A percentile compares a stretch with the other conserved stretches of the same genome.
These are phyloP conservation scores for Geotrypetes seraphini DNA, from an alignment of 2,797 vertebrate genomes.

Conservation along the genomic window DNA sequence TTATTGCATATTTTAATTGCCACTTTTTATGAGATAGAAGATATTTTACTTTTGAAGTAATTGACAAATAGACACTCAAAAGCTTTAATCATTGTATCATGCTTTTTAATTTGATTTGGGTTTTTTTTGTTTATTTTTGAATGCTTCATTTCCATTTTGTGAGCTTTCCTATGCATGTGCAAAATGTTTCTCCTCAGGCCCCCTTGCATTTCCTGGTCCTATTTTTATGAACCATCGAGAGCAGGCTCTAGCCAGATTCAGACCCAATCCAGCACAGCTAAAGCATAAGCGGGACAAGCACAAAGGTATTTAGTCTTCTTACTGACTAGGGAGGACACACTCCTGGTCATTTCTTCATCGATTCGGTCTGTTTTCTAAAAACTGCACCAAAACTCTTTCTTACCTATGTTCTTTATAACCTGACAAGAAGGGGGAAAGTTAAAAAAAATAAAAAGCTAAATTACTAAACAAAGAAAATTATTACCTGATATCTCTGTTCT, in stretches of 20 bases:
- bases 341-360: constrained; percentile 42
- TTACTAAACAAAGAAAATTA: too few species aligned
- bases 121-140: constrained; percentile 44
- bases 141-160: constrained; percentile 70
- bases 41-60: too few species aligned
- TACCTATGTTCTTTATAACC: constrained; percentile 34
- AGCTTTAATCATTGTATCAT: constrained; percentile 22
- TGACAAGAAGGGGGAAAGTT: too few species aligned
- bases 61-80: constrained; percentile 6
- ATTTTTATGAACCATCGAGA: constrained; percentile 98
- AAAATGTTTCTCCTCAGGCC: constrained; percentile 98
- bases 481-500: too few species aligned
- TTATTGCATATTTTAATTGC: too few species aligned
- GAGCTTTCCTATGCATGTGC: constrained; percentile 97
- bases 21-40: too few species aligned
- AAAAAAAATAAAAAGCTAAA: too few species aligned
- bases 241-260: constrained; percentile 99
- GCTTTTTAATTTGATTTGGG: constrained; percentile 53
- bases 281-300: constrained; percentile 99
- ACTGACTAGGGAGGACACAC: constrained; percentile 64
- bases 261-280: constrained; percentile 93
- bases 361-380: constrained; percentile 46
- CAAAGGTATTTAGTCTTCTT: constrained; percentile 97
- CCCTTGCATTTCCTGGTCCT: constrained; percentile 96
- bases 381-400: constrained; percentile 39